These are phyloP conservation scores for Cydia splendana DNA, from an alignment of 1,140 invertebrate genomes.

Conservation along the genomic window DNA sequence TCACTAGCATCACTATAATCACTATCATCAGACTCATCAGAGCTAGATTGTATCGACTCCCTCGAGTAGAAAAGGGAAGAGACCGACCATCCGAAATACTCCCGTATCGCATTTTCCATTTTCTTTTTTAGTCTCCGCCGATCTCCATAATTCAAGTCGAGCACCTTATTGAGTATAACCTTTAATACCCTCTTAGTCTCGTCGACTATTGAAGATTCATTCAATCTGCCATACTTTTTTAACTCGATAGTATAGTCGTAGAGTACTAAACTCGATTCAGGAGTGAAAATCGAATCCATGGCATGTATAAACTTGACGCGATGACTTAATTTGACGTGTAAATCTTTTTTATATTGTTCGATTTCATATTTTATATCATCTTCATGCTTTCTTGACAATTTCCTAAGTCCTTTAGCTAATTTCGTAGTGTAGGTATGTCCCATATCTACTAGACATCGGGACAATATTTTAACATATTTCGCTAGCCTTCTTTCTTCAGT, in stretches of 20 bases:
- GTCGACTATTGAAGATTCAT: neutral
- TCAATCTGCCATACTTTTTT: neutral
- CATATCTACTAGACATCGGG: neutral
- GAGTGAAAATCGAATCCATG: neutral
- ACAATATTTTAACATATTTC: neutral
- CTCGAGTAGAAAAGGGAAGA: neutral
- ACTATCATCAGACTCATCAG: neutral
- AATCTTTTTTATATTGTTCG: neutral
- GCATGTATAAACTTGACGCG: neutral
- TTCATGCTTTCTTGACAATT: neutral
- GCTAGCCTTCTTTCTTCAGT: neutral
- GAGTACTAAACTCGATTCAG: neutral
- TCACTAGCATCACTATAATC: neutral
- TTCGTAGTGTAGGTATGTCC: neutral
- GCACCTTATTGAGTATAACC: slow-evolving; percentile 50
- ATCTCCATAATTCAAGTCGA: slow-evolving; percentile 43
- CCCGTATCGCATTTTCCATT: slow-evolving; percentile 51
- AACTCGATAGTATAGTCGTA: neutral
- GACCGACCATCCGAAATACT: slow-evolving; percentile 37
- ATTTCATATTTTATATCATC: neutral
- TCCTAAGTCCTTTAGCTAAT: neutral
- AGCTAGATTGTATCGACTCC: neutral
- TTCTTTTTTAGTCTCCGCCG: slow-evolving; percentile 44
- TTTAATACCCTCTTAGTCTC: slow-evolving; percentile 40
- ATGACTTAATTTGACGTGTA: neutral